phyloP scores from a whole-genome alignment of 1,140 invertebrate species.

The Plodia interpunctella region DNA sequence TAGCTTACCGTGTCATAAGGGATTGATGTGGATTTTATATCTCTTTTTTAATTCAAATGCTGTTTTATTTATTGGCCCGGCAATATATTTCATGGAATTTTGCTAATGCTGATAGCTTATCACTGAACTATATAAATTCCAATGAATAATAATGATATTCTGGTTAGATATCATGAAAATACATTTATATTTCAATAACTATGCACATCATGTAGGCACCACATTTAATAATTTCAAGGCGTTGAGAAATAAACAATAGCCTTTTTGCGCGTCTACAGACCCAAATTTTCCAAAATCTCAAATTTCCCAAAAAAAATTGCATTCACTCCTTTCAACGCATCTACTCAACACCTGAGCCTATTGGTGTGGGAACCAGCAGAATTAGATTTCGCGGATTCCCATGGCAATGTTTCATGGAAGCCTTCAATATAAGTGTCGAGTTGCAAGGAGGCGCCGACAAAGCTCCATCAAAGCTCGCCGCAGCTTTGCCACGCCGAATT shows the following conservation, averaged over 20 bases:
- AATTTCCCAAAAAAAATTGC: not conserved
- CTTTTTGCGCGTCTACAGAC: not conserved
- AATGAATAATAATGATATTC: not conserved
- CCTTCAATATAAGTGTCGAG: constrained; percentile 53
- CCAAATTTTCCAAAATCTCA: not conserved
- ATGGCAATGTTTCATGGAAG: constrained; percentile 8
- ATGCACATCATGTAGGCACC: no score
- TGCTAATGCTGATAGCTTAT: not conserved
- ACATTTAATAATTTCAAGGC: no score
- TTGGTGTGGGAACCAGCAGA: constrained; percentile 15
- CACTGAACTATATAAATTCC: not conserved
- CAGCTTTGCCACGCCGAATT: constrained; percentile 69
- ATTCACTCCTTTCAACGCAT: not conserved
- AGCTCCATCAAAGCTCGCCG: constrained; percentile 69
- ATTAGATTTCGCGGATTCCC: constrained; percentile 32
- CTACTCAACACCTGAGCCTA: constrained; percentile 7
- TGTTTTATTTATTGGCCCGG: not conserved
- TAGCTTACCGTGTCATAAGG: not conserved
- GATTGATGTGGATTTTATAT: not conserved
- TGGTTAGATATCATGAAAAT: no score
- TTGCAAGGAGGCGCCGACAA: constrained; percentile 65
- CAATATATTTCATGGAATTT: not conserved
- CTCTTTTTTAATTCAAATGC: not conserved
- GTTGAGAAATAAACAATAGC: no score
- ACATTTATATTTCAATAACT: no score